Percentiles rank a stretch among this genome's conserved stretches.
Evolutionary conservation across 2,113 vertebrate genomes (phyloP).

Genomic region (Leuciscus idus): DNA sequence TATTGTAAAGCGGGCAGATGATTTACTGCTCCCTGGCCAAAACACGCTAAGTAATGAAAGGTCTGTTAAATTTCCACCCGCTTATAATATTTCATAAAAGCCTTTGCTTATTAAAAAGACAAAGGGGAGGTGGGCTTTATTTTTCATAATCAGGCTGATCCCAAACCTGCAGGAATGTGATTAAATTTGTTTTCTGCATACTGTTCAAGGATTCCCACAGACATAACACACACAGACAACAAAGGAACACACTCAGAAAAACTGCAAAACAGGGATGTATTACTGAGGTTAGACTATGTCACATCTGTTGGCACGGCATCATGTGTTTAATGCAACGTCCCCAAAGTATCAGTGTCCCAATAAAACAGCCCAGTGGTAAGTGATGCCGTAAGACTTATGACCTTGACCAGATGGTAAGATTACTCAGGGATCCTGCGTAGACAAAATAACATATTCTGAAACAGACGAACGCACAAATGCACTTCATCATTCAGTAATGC

Average conservation of each 20-base stretch:
- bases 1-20: slow-evolving; percentile 21
- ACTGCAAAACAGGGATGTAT: not conserved
- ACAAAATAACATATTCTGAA: slow-evolving; percentile 62
- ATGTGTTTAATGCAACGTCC: slow-evolving; percentile 56
- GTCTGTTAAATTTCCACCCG: slow-evolving; percentile 61
- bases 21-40: slow-evolving; percentile 33
- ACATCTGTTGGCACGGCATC: slow-evolving; percentile 34
- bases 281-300: not conserved
- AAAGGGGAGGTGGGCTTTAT: slow-evolving; percentile 55
- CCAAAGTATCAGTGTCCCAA: slow-evolving; percentile 51
- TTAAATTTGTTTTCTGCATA: slow-evolving; percentile 68
- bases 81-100: slow-evolving; percentile 65
- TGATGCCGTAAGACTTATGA: slow-evolving; percentile 64
- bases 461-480: not conserved
- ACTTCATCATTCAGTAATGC: not conserved
- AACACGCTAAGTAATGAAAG: slow-evolving; percentile 5
- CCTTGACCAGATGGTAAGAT: slow-evolving; percentile 69
- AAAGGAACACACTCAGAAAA: not conserved
- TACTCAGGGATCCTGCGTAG: slow-evolving; percentile 59
- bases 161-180: slow-evolving; percentile 63
- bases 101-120: slow-evolving; percentile 64
- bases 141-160: slow-evolving; percentile 64
- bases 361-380: slow-evolving; percentile 58
- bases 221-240: slow-evolving; percentile 49
- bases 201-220: slow-evolving; percentile 56